phyloP scores from a whole-genome alignment of 1,140 invertebrate genomes.

The Propsilocerus akamusi region DNA sequence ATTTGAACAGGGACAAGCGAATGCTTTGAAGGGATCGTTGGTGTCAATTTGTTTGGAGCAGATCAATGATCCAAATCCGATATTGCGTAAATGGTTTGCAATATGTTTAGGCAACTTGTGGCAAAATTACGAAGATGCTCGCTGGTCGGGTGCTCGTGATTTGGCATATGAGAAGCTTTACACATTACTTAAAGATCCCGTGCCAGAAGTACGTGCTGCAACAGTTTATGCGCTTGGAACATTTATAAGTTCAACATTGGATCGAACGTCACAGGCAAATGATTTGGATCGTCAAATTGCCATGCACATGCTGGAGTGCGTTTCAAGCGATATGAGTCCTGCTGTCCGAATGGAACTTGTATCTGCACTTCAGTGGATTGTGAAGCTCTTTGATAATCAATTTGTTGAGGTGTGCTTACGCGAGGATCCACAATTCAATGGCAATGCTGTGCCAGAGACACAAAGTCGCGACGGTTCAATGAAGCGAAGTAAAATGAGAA shows the following conservation, averaged over 20 bases:
- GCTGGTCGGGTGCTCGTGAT: constrained; percentile 92
- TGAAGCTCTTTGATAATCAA: constrained; percentile 75
- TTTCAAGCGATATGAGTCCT: constrained; percentile 66
- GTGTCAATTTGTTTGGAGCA: constrained; percentile 81
- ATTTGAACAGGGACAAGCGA: constrained; percentile 70
- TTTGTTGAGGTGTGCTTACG: constrained; percentile 58
- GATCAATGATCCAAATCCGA: constrained; percentile 35
- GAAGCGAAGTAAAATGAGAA: not conserved
- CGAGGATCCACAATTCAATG: constrained; percentile 12
- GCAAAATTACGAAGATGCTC: constrained; percentile 80
- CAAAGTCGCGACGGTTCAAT: constrained; percentile 14
- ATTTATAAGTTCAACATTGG: constrained; percentile 65
- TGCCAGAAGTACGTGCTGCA: constrained; percentile 78
- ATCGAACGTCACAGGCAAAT: constrained; percentile 72
- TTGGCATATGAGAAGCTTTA: constrained; percentile 89
- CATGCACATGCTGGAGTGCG: constrained; percentile 60
- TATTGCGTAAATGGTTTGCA: constrained; percentile 78
- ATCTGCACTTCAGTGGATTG: constrained; percentile 73
- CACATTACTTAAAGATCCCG: constrained; percentile 53
- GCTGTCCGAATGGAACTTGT: constrained; percentile 71
- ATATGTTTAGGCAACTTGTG: constrained; percentile 87
- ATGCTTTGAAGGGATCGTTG: constrained; percentile 66
- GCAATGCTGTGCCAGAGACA: constrained; percentile 6
- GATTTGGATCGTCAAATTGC: constrained; percentile 83
- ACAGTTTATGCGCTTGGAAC: constrained; percentile 85